Conservation (phyloP, 2,113 vertebrate genomes). For the Mobula hypostoma region DNA sequence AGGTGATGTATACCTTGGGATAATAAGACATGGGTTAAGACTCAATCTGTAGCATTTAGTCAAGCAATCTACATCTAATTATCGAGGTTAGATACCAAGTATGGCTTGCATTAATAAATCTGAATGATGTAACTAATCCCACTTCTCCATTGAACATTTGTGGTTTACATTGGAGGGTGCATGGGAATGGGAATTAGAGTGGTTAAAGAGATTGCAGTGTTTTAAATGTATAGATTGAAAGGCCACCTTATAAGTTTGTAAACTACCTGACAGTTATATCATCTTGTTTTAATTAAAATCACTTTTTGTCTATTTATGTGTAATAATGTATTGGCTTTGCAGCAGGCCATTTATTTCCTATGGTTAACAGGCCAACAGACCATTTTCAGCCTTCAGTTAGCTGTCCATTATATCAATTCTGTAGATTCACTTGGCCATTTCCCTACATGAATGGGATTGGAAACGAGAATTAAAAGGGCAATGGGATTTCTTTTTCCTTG, state of each 20-base stretch:
- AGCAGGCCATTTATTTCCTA: background rate
- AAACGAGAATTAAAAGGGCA: background rate
- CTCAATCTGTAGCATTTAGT: background rate
- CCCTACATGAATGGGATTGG: background rate
- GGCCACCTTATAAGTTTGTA: background rate
- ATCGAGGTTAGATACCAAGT: background rate
- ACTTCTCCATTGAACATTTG: too few relatives aligned
- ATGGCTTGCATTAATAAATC: background rate
- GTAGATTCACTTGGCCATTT: background rate
- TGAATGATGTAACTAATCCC: background rate
- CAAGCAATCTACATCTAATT: background rate
- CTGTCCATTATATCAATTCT: background rate
- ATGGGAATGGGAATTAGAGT: background rate
- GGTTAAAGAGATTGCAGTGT: background rate
- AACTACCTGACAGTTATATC: background rate
- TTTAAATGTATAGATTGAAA: background rate
- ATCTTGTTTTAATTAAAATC: background rate
- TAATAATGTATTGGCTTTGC: background rate
- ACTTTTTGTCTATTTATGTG: background rate
- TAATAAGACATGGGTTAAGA: background rate
- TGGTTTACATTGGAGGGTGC: background rate
- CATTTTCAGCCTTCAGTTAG: background rate
- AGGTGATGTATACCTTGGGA: background rate
- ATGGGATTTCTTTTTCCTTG: background rate
- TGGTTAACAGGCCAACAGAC: background rate